Evolutionary conservation across 2,797 vertebrate genomes (phyloP), one percentile per base, ranked within the genome.

Genomic region (Antennarius maculatus): DNA sequence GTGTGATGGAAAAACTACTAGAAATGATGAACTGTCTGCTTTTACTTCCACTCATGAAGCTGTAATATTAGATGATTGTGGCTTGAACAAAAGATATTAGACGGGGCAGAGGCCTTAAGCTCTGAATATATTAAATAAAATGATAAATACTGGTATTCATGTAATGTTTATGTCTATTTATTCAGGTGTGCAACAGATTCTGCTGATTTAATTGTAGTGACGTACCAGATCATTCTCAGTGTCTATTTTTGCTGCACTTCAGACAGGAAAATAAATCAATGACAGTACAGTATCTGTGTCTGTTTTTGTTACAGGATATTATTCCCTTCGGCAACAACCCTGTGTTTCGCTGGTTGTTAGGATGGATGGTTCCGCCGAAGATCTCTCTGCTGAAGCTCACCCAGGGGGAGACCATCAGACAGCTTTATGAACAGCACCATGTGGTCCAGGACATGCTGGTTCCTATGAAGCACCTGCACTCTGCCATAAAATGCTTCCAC

Each of bases 361-460:
- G 98, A 15, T 99, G 98, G 98, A 96, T 99, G 96, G 96, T 98
- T 47, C 98, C 98, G 66, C 97, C 98, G 1, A 99, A 99, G 91
- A 99, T 99, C 91, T 97, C 97, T 0, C 88, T 99, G 83, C 68
- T 99, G 69, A 99, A 99, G 88, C 94, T 99, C 73, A 99, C 98
- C 1, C 98, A 99, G 90, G 98, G 98, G 17, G 98, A 99, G 89
- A 95, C 97, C 11, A 95, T 98, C 65, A 90, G 97, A 47, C 94
- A 92, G 47, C 93, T 99, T 13, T 99, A 99, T 0, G 98, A 99
- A 55, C 95, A 99, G 64, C 96, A 98, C 86, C 98, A 99, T 0
- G 97, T 99, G 63, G 94, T 99, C 2, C 97, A 99, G 92, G 98
- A 99, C 92, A 98, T 99, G 98, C 78, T 99, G 87, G 93, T 99